phyloP scores from a whole-genome alignment of 2,113 vertebrate genomes.

The Oncorhynchus kisutch region DNA sequence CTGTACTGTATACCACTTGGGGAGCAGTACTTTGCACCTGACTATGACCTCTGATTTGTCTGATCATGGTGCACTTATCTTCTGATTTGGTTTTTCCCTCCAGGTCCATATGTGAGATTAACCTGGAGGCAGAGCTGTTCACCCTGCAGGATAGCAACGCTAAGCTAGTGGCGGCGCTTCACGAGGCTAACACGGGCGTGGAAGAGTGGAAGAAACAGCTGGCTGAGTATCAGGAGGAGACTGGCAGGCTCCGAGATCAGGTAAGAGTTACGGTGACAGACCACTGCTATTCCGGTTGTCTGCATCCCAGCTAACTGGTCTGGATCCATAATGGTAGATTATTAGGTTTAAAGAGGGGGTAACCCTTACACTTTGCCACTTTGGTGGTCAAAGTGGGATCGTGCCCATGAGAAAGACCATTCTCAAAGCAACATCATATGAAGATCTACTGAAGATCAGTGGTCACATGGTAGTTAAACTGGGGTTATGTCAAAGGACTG shows the following conservation, averaged over 20 bases:
- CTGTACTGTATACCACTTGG: neutral
- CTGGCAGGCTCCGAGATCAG: slow-evolving; percentile 83
- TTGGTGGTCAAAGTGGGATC: no score
- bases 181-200: slow-evolving; percentile 87
- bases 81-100: neutral
- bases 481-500: neutral
- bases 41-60: neutral
- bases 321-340: no score
- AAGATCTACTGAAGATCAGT: no score
- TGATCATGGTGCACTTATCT: neutral
- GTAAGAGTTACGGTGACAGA: slow-evolving; percentile 59
- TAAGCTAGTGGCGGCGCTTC: slow-evolving; percentile 85
- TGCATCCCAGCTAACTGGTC: no score
- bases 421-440: no score
- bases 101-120: slow-evolving; percentile 91
- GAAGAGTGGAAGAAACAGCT: slow-evolving; percentile 94
- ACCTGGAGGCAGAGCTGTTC: slow-evolving; percentile 91
- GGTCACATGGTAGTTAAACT: no score
- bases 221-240: slow-evolving; percentile 87
- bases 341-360: no score
- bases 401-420: no score
- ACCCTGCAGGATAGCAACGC: slow-evolving; percentile 92
- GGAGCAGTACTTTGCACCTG: neutral
- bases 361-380: no score
- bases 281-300: no score